phyloP scores from a whole-genome alignment of 2,797 vertebrate species.

The Acanthurus tractus region DNA sequence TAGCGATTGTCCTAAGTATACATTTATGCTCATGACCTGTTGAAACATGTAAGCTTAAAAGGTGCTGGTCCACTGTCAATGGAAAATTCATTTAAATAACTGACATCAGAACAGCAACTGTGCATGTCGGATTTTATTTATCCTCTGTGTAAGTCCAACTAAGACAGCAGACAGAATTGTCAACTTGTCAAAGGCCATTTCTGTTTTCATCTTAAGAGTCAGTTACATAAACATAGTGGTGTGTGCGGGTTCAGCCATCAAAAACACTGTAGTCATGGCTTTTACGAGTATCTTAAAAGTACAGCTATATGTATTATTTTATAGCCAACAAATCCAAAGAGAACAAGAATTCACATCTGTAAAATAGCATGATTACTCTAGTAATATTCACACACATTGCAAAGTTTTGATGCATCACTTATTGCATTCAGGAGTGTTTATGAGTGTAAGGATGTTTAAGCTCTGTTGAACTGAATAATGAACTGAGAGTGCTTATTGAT shows the following conservation, averaged over 20 bases:
- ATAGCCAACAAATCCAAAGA: background rate
- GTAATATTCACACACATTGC: constrained; percentile 6
- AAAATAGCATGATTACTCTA: constrained; percentile 7
- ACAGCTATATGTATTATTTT: background rate
- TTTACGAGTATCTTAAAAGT: background rate
- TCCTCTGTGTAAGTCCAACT: background rate
- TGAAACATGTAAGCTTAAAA: constrained; percentile 5
- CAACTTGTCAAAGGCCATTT: too few species aligned
- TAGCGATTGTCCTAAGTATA: background rate
- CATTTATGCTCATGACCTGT: background rate
- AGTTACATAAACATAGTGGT: too few species aligned
- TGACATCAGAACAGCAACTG: constrained; percentile 8
- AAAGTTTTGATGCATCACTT: constrained; percentile 23
- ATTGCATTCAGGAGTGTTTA: constrained; percentile 25
- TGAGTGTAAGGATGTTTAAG: constrained; percentile 34
- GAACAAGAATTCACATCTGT: background rate
- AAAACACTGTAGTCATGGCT: too few species aligned
- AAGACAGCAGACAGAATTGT: background rate
- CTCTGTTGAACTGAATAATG: constrained; percentile 59
- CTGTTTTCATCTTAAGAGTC: too few species aligned
- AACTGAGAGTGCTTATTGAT: constrained; percentile 55
- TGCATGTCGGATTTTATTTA: constrained; percentile 33
- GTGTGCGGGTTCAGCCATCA: too few species aligned
- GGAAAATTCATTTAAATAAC: constrained; percentile 8
- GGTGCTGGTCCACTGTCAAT: constrained; percentile 23